These are phyloP conservation scores for Lomographa bimaculata DNA, from an alignment of 2,888 invertebrate genomes.

Conservation along the genomic window DNA sequence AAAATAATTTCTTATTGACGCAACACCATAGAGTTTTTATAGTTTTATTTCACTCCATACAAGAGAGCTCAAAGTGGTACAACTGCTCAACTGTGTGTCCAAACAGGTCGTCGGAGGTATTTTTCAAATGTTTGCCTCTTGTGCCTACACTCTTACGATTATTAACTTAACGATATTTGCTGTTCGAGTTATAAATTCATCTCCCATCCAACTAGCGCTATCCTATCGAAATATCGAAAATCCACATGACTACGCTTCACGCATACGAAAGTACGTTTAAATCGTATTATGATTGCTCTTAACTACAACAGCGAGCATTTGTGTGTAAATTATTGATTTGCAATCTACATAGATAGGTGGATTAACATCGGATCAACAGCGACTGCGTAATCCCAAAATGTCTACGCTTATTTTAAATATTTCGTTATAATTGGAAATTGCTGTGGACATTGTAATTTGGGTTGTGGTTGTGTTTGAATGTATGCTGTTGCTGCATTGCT, in stretches of 20 bases:
- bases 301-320: conserved; percentile 48
- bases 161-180: too few relatives aligned
- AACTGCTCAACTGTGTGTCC: too few relatives aligned
- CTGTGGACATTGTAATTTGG: conserved; percentile 3
- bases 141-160: too few relatives aligned
- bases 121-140: too few relatives aligned
- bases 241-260: conserved; percentile 53
- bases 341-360: conserved; percentile 48
- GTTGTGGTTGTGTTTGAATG: too few relatives aligned
- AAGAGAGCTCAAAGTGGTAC: too few relatives aligned
- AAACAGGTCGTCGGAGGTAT: too few relatives aligned
- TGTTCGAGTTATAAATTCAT: conserved; percentile 36
- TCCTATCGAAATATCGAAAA: conserved; percentile 56
- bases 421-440: conserved; percentile 10
- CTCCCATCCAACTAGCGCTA: conserved; percentile 54
- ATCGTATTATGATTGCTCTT: conserved; percentile 57
- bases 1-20: too few relatives aligned
- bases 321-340: conserved; percentile 58
- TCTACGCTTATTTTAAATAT: conserved; percentile 21
- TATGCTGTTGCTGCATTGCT: too few relatives aligned
- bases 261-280: conserved; percentile 61
- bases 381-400: conserved; percentile 22
- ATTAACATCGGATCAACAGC: conserved; percentile 29
- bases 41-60: too few relatives aligned
- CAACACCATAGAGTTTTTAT: too few relatives aligned